phyloP scores from a whole-genome alignment of 2,797 vertebrate species.

The Sandelia bainsii region DNA sequence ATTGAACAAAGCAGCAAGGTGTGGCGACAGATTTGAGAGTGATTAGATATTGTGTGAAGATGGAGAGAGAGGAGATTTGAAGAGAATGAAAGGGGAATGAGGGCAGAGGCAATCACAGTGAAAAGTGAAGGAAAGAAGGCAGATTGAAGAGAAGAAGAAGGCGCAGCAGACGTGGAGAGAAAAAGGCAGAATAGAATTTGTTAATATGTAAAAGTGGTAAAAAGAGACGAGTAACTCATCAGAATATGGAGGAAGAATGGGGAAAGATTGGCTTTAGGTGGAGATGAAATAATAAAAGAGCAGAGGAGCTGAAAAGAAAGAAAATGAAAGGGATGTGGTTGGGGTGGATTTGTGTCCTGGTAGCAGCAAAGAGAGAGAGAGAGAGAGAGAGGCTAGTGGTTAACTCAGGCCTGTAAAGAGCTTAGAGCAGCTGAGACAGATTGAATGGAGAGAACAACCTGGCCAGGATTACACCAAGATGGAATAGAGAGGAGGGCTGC shows the following conservation, averaged over 20 bases:
- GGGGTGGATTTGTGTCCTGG: slow-evolving; percentile 34
- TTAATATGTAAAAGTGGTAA: slow-evolving; percentile 55
- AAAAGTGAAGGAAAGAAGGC: slow-evolving; percentile 43
- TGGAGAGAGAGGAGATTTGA: slow-evolving; percentile 60
- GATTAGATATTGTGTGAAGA: slow-evolving; percentile 66
- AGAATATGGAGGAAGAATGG: slow-evolving; percentile 39
- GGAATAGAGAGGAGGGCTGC: slow-evolving; percentile 41
- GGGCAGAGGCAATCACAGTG: slow-evolving; percentile 76
- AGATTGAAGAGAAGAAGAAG: slow-evolving; percentile 36
- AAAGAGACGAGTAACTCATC: slow-evolving; percentile 48
- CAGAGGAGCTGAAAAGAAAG: slow-evolving; percentile 56
- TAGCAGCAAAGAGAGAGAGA: slow-evolving; percentile 40
- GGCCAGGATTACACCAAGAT: slow-evolving; percentile 76
- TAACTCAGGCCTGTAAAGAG: slow-evolving; percentile 77
- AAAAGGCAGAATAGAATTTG: slow-evolving; percentile 31
- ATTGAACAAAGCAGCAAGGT: slow-evolving; percentile 54
- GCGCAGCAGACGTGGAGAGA: slow-evolving; percentile 1
- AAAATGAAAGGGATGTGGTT: slow-evolving; percentile 59
- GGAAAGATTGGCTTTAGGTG: slow-evolving; percentile 45
- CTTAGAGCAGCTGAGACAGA: slow-evolving; percentile 81
- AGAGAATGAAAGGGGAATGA: slow-evolving; percentile 70
- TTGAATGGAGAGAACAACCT: slow-evolving; percentile 78
- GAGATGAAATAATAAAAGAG: slow-evolving; percentile 52
- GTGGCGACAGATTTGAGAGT: slow-evolving; percentile 54
- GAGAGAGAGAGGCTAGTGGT: slow-evolving; percentile 53